Conservation (phyloP, 2,888 invertebrate genomes). For the Agrotis exclamationis region DNA sequence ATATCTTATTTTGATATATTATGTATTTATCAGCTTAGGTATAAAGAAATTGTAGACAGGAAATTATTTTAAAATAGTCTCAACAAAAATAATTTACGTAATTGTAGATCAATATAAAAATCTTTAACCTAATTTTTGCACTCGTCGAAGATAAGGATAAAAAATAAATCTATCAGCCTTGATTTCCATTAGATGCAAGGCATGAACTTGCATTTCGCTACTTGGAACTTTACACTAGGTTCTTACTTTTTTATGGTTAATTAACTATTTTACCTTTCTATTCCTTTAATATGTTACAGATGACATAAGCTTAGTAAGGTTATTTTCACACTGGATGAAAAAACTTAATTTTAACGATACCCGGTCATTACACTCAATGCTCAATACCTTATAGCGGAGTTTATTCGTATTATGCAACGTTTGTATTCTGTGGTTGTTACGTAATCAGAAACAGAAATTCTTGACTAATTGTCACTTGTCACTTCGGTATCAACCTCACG, state of each 20-base stretch:
- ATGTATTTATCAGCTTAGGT: background rate
- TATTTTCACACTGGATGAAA: background rate
- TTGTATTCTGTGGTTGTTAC: background rate
- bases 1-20: background rate
- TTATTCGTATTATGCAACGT: background rate
- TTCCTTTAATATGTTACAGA: background rate
- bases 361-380: background rate
- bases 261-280: background rate
- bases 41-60: too few relatives aligned
- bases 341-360: background rate
- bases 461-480: conserved; percentile 58
- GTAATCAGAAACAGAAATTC: conserved; percentile 39
- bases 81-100: background rate
- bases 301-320: too few relatives aligned
- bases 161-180: too few relatives aligned
- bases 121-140: too few relatives aligned
- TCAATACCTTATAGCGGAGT: background rate
- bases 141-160: too few relatives aligned
- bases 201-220: too few relatives aligned
- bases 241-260: too few relatives aligned
- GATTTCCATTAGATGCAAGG: too few relatives aligned
- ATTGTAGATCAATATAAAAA: too few relatives aligned
- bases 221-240: too few relatives aligned
- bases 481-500: conserved; percentile 46
- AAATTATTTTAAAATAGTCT: too few relatives aligned